Base-by-base conservation (phyloP, 2,888 invertebrate genomes). In the Aphidius colemani region DNA sequence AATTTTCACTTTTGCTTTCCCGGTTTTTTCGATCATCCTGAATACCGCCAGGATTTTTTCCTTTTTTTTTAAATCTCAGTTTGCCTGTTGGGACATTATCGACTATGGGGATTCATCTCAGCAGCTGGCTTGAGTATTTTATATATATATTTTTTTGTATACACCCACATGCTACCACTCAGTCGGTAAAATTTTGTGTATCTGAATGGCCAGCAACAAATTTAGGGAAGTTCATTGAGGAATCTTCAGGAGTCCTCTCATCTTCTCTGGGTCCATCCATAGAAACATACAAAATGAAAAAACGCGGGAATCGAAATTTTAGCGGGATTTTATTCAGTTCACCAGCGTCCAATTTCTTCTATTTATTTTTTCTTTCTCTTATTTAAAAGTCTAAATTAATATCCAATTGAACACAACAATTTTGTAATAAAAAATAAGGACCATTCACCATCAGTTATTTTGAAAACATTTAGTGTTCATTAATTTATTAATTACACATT, bases 81-180 rank as follows among this genome's bases (percentile, higher is more conserved):
- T 57, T 65, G 30, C 5, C 30, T 30, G 30, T 30, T 30, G 30
- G 59, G 65, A 69, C 69, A 63, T 69, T 69, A 69, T 69, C 69
- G 69, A 68, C 69, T 18, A 9, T 49, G 46, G 63, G 69, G 66
- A 30, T 30, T 30, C 30, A 30, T 30, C 30, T 30, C 30, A 5
- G 30, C 30, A 30, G 30, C 30, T 30, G 30, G 30, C 30, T 30
- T 30, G 18, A 18, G 5, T 30, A 30, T 30, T 30, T 30, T 30
- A 5, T 30, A 2, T 18, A 3, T 18, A 3, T 18, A 3, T 30
- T 30, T 30, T 30, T 30, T 30, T 30, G 4, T 30, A 30, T 56
- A 45, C 56, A 56, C 45, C 45, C 56, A 56, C 45, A 2, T 9
- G 56, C 11, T 4, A 18, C 48, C 6, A 10, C 57, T 57, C 57